phyloP scores from a whole-genome alignment of 2,888 invertebrate genomes.

The Melieria omissa region DNA sequence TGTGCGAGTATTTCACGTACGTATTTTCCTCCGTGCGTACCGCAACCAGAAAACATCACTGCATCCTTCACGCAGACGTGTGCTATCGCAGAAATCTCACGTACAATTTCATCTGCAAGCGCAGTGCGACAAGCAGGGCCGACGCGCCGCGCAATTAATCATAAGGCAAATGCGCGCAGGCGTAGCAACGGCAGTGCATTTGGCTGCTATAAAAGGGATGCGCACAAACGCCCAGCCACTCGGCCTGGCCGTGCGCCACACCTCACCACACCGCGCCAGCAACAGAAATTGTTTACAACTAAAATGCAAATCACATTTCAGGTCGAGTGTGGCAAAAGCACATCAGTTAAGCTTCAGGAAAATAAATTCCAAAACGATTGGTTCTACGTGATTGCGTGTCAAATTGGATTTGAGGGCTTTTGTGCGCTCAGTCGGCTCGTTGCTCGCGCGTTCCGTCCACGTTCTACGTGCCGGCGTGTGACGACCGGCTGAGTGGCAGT shows the following conservation, averaged over 20 bases:
- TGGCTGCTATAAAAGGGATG: conserved; percentile 17
- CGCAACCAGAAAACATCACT: background rate
- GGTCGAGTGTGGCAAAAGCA: conserved; percentile 30
- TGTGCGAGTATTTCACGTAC: background rate
- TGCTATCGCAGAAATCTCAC: background rate
- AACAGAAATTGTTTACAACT: background rate
- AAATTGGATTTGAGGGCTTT: conserved; percentile 45
- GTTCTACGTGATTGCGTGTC: conserved; percentile 53
- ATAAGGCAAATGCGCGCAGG: conserved; percentile 51
- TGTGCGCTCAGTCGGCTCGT: too few relatives aligned
- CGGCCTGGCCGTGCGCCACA: background rate
- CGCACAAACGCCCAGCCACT: background rate
- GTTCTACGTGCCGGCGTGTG: background rate
- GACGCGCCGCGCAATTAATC: conserved; percentile 50
- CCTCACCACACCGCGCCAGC: background rate
- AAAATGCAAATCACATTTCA: conserved; percentile 19
- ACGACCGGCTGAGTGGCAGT: background rate
- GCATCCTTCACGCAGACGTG: background rate
- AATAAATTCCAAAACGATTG: conserved; percentile 47
- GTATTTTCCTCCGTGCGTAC: too few relatives aligned
- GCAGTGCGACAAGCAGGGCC: background rate
- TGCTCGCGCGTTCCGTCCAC: too few relatives aligned
- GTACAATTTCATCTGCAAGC: background rate
- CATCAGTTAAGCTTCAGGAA: conserved; percentile 36
- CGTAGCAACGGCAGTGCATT: conserved; percentile 30